Conservation (phyloP, 2,797 vertebrate genomes). For the Myotis findleyi region DNA sequence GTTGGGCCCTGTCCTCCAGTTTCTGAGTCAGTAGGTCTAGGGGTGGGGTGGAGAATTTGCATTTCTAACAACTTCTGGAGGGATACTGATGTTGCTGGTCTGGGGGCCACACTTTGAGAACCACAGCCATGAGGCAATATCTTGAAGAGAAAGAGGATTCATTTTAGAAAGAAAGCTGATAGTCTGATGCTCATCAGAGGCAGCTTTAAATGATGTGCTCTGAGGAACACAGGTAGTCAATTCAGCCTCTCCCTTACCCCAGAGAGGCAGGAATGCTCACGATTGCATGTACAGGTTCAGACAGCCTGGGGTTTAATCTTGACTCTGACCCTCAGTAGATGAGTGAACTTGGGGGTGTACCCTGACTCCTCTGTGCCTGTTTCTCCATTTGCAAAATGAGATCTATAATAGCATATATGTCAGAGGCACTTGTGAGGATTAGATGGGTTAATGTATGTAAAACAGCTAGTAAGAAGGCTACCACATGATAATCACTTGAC, state of each 20-base stretch:
- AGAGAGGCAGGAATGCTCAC: neutral
- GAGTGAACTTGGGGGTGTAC: neutral
- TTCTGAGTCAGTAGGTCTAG: neutral
- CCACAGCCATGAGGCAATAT: neutral
- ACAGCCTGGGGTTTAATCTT: neutral
- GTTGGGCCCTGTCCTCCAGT: neutral
- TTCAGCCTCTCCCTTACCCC: neutral
- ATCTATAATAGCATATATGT: neutral
- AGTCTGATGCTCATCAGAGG: neutral
- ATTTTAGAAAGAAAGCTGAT: neutral
- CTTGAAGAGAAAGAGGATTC: neutral
- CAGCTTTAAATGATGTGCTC: neutral
- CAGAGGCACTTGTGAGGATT: neutral
- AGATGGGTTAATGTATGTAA: neutral
- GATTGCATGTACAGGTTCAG: neutral
- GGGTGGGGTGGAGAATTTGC: neutral
- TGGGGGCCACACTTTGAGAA: neutral
- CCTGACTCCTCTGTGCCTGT: neutral
- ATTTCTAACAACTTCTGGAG: neutral
- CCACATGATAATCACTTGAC: neutral
- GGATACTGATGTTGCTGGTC: neutral
- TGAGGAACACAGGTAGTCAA: neutral
- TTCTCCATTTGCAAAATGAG: neutral
- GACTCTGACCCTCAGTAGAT: neutral
- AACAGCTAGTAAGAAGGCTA: neutral